Evolutionary conservation across 2,888 invertebrate species (phyloP), one percentile per base, ranked within the genome.

Genomic region (Octodonta nipae): DNA sequence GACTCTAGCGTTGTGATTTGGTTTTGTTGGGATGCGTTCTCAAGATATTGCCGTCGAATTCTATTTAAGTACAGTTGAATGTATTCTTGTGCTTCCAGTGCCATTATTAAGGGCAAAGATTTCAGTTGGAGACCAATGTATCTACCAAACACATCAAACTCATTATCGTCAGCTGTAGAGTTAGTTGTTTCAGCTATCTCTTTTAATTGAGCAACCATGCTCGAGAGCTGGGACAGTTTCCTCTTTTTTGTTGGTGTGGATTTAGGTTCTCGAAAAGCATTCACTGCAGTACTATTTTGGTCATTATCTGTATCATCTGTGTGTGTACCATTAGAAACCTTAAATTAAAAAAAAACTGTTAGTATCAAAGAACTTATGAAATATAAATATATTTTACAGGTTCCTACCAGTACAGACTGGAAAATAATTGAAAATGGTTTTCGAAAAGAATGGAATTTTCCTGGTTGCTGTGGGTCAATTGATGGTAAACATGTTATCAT

Each of bases 141-240:
- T 44, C 45, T 44, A 35, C 44, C 43, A 38, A 46, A 48, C 28
- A 45, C 37, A 26, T 45, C 45, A 36, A 44, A 45, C 45, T 48
- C 43, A 45, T 48, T 45, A 37, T 48, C 44, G 41, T 17, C 17
- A 5, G 43, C 44, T 42, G 37, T 40, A 30, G 43, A 42, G 38
- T 46, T 46, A 42, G 42, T 38, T 39, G 44, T 40, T 34, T 46
- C 38, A 34, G 43, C 31, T 43, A 45, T 45, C 27, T 45, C 40
- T 42, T 48, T 47, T 43, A 47, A 42, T 38, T 47, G 40, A 26
- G 35, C 32, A 37, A 44, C 43, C 43, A 45, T 46, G 39, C 38
- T 43, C 34, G 44, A 42, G 34, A 45, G 42, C 43, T 45, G 43
- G 30, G 41, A 29, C n/a, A 37, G 44, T 30, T 30, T 30, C 11